Conservation (phyloP, 2,888 invertebrate species). For the Rotaria socialis region DNA sequence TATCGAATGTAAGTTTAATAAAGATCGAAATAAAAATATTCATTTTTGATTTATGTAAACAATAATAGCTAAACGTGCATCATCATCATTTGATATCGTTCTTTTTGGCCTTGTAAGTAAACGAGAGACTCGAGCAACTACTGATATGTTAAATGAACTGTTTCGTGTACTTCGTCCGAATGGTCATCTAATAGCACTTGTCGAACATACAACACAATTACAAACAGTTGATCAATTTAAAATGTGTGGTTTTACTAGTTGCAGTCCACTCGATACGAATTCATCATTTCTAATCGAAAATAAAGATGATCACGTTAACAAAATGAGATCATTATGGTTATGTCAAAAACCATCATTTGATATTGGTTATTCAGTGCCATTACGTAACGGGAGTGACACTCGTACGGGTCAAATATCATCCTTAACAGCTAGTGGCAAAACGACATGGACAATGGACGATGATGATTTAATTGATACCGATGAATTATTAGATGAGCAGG, state of each 20-base stretch:
- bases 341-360: constrained; percentile 46
- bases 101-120: constrained; percentile 15
- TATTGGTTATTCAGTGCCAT: constrained; percentile 26
- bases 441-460: constrained; percentile 30
- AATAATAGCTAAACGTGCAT: not conserved
- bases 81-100: constrained; percentile 41
- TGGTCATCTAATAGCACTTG: constrained; percentile 30
- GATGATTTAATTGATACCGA: constrained; percentile 46
- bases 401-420: not conserved
- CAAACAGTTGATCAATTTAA: not conserved
- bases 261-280: not conserved
- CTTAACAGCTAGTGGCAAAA: not conserved
- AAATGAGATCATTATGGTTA: not conserved
- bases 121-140: not conserved
- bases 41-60: not conserved
- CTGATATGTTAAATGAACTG: constrained; percentile 17
- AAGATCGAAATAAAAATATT: not conserved
- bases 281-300: constrained; percentile 8
- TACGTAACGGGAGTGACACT: not conserved
- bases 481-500: constrained; percentile 44
- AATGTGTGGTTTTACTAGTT: constrained; percentile 31
- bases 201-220: not conserved
- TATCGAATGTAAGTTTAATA: not conserved
- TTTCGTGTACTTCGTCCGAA: constrained; percentile 44
- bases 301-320: not conserved